Base-by-base conservation (phyloP, 1,140 invertebrate species). In the Stenopsyche tienmushanensis region DNA sequence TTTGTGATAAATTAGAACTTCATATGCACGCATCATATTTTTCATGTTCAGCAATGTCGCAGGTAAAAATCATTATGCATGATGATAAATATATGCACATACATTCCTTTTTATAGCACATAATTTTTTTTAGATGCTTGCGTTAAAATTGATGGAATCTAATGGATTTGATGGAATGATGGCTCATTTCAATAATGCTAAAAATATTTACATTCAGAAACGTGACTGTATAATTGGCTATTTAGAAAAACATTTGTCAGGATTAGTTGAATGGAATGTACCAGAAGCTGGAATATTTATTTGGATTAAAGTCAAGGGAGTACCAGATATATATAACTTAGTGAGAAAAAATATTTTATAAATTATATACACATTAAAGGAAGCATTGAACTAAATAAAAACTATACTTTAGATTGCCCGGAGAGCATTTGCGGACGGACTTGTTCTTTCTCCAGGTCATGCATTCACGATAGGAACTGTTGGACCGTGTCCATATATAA, bases 251-350 rank as follows among this genome's bases (percentile, higher is more conserved):
- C 83, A 88, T 73, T 76, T 91, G 7, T 67, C 72, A 82, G 85
- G 83, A 26, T 73, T 91, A 1, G 88, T 82, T 3, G 84, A 88
- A 29, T 91, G 89, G 83, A 71, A 75, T 3, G 70, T 82, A 26
- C 90, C 90, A 0, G 73, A 74, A 1, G 90, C 85, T 13, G 90
- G 90, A 1, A 87, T 93, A 80, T 92, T 91, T 76, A 77, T 91
- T 8, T 93, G 90, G 90, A 81, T 92, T 8, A 84, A 86, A 72
- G 81, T 91, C 1, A 78, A 76, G 7, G 85, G 82, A 2, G 78
- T 92, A 0, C 74, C 81, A 0, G 88, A 92, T 72, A 87, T 89
- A 2, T 87, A 86, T 76, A 83, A 86, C 63, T 86, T 93, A 84
- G 83, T 91, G 1, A 84, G n/a, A n/a, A n/a, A n/a, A n/a, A n/a